A percentile compares a stretch with the other conserved stretches of the same genome.
phyloP scores from a whole-genome alignment of 2,113 vertebrate species.

The Prunella himalayana region DNA sequence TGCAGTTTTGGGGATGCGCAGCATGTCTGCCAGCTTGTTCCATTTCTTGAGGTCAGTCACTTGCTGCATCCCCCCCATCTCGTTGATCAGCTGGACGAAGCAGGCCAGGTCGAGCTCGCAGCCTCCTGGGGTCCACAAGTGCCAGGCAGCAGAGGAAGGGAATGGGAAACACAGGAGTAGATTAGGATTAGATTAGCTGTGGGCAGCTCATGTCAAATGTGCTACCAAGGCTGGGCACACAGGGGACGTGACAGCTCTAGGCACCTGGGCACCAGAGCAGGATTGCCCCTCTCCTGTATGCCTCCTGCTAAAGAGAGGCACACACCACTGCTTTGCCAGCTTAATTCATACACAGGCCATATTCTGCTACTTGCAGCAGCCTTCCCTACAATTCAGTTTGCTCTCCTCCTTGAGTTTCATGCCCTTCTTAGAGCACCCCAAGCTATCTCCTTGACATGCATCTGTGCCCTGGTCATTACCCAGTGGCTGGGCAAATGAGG shows the following conservation, averaged over 20 bases:
- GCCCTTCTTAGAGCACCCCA: neutral
- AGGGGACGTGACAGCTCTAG: neutral
- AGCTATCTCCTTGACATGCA: rapidly evolving
- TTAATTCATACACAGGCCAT: neutral
- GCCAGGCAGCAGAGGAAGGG: neutral
- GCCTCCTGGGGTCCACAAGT: constrained; percentile 73
- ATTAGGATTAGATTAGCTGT: neutral
- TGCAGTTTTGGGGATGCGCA: constrained; percentile 95
- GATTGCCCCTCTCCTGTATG: rapidly evolving
- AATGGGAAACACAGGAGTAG: constrained; percentile 22
- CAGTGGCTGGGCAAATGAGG: neutral
- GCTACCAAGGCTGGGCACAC: neutral
- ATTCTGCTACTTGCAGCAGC: neutral
- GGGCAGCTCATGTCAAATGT: rapidly evolving
- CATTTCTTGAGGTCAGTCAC: constrained; percentile 99
- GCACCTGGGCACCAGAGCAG: neutral
- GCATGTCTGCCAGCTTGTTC: constrained; percentile 95
- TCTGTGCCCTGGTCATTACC: neutral
- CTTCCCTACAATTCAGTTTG: neutral
- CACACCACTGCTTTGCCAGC: rapidly evolving
- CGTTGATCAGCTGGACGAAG: constrained; percentile 96
- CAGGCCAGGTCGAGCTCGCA: constrained; percentile 98
- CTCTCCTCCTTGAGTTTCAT: neutral
- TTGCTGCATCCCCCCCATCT: constrained; percentile 99
- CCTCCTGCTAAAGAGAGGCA: neutral